Evolutionary conservation across 2,113 vertebrate genomes (phyloP).

Genomic region (Chionodraco myersi): DNA sequence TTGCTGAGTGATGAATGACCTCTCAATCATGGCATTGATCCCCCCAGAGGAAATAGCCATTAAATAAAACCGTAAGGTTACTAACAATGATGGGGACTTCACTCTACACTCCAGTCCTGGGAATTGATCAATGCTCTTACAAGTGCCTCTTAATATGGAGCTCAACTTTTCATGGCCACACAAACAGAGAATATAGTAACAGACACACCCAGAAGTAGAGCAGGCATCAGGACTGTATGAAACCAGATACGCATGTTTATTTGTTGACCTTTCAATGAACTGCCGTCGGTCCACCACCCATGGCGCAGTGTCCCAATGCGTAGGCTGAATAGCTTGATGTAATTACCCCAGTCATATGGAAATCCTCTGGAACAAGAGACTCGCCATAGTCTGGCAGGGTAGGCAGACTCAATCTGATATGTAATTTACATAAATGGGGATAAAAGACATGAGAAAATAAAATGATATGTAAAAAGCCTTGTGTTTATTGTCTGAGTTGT

Average conservation of each 20-base stretch:
- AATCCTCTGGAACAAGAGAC: conserved; percentile 65
- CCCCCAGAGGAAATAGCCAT: conserved; percentile 31
- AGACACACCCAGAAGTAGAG: conserved; percentile 26
- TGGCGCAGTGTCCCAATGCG: conserved; percentile 41
- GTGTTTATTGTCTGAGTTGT: conserved; percentile 59
- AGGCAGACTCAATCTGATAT: conserved; percentile 66
- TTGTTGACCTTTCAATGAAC: conserved; percentile 75
- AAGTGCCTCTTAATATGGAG: conserved; percentile 34
- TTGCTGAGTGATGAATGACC: conserved; percentile 48
- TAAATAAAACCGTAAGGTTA: conserved; percentile 50
- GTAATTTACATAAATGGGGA: conserved; percentile 71
- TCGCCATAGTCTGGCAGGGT: conserved; percentile 37
- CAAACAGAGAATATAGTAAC: conserved; percentile 5
- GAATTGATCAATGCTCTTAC: conserved; percentile 54
- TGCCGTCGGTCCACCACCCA: conserved; percentile 55
- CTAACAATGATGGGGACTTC: conserved; percentile 42
- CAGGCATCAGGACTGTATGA: conserved; percentile 43
- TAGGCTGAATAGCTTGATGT: conserved; percentile 40
- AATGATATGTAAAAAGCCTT: conserved; percentile 53
- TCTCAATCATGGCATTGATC: conserved; percentile 49
- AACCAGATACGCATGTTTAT: conserved; percentile 67
- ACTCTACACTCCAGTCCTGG: conserved; percentile 37
- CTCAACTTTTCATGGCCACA: background rate
- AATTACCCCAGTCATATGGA: conserved; percentile 65
- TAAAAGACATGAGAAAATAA: conserved; percentile 41